These are phyloP conservation scores for Cantharis lateralis DNA, from an alignment of 2,888 invertebrate species.

Conservation along the genomic window DNA sequence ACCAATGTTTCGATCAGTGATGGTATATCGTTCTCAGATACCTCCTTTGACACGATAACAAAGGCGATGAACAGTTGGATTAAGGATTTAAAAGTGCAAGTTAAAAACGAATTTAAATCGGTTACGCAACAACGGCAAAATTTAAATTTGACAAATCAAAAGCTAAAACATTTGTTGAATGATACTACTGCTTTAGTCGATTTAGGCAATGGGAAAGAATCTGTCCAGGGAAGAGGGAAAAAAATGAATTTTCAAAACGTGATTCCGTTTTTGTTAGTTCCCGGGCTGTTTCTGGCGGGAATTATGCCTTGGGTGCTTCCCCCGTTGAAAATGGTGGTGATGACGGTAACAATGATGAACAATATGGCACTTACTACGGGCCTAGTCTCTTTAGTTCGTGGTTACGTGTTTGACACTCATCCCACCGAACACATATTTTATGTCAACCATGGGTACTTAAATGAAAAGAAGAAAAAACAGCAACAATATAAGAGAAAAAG, in stretches of 20 bases:
- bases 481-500: neutral
- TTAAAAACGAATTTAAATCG: neutral
- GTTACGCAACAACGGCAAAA: neutral
- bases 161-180: neutral
- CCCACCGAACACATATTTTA: constrained; percentile 63
- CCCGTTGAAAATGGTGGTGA: constrained; percentile 68
- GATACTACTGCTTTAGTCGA: neutral
- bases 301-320: constrained; percentile 71
- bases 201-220: neutral
- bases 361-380: constrained; percentile 70
- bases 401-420: constrained; percentile 62
- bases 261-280: constrained; percentile 57
- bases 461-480: constrained; percentile 47
- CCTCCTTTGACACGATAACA: neutral
- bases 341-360: constrained; percentile 66
- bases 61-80: neutral
- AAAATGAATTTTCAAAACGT: constrained; percentile 3
- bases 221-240: constrained; percentile 6
- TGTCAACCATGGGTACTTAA: constrained; percentile 62
- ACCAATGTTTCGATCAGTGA: neutral
- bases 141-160: neutral
- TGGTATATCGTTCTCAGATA: neutral
- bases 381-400: constrained; percentile 61
- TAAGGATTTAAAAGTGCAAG: neutral
- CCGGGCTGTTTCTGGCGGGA: constrained; percentile 68